Conservation (phyloP, 37 sponge, comb jelly and placozoan genomes). For the Aplysina aerophoba region DNA sequence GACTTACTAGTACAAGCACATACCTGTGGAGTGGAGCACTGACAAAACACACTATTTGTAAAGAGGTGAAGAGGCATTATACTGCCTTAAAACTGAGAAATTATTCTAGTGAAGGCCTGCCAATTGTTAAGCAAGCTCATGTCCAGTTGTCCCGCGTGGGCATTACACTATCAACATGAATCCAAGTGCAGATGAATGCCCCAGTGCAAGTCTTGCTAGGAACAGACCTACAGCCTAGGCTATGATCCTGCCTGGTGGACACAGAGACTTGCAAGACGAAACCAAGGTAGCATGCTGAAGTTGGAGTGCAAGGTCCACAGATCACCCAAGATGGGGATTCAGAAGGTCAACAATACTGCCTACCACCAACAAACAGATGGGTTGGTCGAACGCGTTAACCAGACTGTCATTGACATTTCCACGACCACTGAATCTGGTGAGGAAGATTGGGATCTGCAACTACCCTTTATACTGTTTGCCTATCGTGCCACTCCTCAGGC, state of each 20-base stretch:
- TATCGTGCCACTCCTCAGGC: background rate
- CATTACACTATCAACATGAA: background rate
- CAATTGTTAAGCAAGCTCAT: background rate
- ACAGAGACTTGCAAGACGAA: background rate
- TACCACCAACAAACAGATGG: constrained; percentile 68
- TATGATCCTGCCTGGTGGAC: background rate
- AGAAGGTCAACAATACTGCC: constrained; percentile 31
- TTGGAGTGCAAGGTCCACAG: background rate
- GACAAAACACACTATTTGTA: too few species aligned
- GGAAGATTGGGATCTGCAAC: background rate
- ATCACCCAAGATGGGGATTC: too few species aligned
- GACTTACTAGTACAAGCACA: constrained; percentile 6
- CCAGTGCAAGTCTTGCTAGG: background rate
- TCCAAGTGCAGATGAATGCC: constrained; percentile 2
- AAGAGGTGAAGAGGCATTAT: background rate
- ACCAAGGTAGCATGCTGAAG: background rate
- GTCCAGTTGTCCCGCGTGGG: background rate
- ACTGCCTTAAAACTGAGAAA: constrained; percentile 19
- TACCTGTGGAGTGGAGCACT: background rate
- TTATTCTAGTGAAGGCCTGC: constrained; percentile 15
- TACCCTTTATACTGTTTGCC: background rate
- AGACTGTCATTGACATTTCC: constrained; percentile 38
- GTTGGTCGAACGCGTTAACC: constrained; percentile 49
- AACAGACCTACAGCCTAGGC: background rate
- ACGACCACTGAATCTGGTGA: constrained; percentile 14